A percentile compares a stretch with the other conserved stretches of the same genome.
These are phyloP conservation scores for Bombus cullumanus DNA, from an alignment of 1,140 invertebrate species.

Conservation along the genomic window DNA sequence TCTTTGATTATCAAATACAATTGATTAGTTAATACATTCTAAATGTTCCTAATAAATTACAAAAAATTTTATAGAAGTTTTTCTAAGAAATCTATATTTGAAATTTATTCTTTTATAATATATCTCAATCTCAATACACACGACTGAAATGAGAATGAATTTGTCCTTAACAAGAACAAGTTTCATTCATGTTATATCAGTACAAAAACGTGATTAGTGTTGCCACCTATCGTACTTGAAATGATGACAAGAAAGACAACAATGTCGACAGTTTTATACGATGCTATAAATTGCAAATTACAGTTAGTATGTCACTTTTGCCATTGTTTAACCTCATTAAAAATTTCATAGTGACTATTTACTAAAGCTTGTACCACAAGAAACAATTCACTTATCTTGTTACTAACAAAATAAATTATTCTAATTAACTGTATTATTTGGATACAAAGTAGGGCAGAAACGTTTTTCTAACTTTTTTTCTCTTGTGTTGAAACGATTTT, in stretches of 20 bases:
- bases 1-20: background rate
- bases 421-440: background rate
- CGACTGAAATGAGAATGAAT: background rate
- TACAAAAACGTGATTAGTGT: background rate
- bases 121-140: no score
- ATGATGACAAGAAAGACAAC: background rate
- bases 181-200: background rate
- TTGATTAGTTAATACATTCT: constrained; percentile 5
- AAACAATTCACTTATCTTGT: background rate
- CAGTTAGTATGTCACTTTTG: constrained; percentile 7
- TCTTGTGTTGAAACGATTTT: background rate
- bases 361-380: background rate
- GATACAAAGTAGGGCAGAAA: background rate
- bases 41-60: no score
- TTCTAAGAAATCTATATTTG: background rate
- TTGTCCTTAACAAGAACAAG: background rate
- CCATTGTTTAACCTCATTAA: background rate
- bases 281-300: constrained; percentile 27
- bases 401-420: background rate
- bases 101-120: background rate
- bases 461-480: background rate
- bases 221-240: constrained; percentile 11
- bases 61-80: background rate
- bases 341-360: background rate
- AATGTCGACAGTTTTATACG: constrained; percentile 9